Evolutionary conservation across 2,888 invertebrate species (phyloP), one percentile per base, ranked within the genome.

Genomic region (Mythimna ferrago): DNA sequence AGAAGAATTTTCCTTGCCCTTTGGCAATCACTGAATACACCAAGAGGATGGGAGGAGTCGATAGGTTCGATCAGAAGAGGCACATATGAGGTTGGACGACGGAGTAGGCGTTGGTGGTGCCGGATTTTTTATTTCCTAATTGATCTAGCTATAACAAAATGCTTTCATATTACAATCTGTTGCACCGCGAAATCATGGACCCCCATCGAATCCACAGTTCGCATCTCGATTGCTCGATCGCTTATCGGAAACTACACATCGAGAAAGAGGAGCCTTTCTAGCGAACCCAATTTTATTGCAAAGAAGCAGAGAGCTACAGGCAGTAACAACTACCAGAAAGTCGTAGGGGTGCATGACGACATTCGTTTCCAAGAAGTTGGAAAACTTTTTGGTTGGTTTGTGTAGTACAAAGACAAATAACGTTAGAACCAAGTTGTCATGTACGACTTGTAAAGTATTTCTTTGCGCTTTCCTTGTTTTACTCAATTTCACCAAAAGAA

Each of bases 401-500:
- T 77, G 80, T 58, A 77, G 77, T 64, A 76, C 76, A 74, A 78
- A 75, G 41, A 70, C 71, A 70, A 72, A 78, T 58, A 72, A 74
- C 53, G 70, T 72, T 70, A 73, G 77, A 80, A 77, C 44, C 44
- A 44, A 44, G 71, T 73, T 80, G 57, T 73, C 72, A 66, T 80
- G 75, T 51, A 75, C 77, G 67, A 75, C 71, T 60, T 81, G 80
- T 73, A 81, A 81, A 66, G 78, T 78, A 32, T 73, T 72, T 35
- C 69, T 78, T 63, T 81, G 76, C 70, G 73, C 68, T 71, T 76
- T 64, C 70, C 78, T 76, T 78, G 78, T 67, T 81, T 81, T 58
- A 78, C 56, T 66, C 21, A 54, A 21, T 54, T 54, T 54, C 54
- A 54, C 54, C n/a, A n/a, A 54, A 54, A 54, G 21, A 54, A 54